Conservation (phyloP, 2,113 vertebrate species). For the Isichthys henryi region DNA sequence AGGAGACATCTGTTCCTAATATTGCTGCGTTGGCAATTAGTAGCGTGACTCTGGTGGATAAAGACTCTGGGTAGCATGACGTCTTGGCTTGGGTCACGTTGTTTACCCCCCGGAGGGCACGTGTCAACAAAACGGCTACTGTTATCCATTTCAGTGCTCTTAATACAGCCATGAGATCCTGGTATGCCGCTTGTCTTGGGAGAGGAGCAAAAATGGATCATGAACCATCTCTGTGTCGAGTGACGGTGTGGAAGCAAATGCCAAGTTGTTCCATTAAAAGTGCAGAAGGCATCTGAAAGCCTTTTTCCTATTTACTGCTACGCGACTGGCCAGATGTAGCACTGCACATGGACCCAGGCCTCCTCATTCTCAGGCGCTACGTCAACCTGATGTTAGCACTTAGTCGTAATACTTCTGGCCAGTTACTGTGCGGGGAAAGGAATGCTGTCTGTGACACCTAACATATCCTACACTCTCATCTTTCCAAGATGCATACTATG, state of each 20-base stretch:
- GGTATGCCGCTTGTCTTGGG: background rate
- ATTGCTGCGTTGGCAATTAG: background rate
- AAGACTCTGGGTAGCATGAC: background rate
- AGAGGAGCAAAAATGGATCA: background rate
- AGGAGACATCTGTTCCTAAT: constrained; percentile 15
- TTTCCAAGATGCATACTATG: background rate
- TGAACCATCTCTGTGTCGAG: background rate
- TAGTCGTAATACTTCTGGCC: background rate
- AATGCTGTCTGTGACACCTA: background rate
- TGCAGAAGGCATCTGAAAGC: background rate
- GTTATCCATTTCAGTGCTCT: background rate
- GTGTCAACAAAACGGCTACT: constrained; percentile 10
- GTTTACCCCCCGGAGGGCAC: background rate
- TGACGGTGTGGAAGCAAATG: background rate
- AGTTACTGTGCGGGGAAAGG: background rate
- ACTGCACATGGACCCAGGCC: background rate
- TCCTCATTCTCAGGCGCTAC: background rate
- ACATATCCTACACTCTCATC: background rate
- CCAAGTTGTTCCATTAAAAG: background rate
- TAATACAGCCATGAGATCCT: background rate
- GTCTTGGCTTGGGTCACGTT: background rate
- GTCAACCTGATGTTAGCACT: background rate
- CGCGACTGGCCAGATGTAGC: background rate
- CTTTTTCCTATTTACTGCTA: background rate
- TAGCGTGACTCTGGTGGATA: background rate